Evolutionary conservation across 2,888 invertebrate genomes (phyloP), one percentile per base, ranked within the genome.

Genomic region (Congeria kusceri): DNA sequence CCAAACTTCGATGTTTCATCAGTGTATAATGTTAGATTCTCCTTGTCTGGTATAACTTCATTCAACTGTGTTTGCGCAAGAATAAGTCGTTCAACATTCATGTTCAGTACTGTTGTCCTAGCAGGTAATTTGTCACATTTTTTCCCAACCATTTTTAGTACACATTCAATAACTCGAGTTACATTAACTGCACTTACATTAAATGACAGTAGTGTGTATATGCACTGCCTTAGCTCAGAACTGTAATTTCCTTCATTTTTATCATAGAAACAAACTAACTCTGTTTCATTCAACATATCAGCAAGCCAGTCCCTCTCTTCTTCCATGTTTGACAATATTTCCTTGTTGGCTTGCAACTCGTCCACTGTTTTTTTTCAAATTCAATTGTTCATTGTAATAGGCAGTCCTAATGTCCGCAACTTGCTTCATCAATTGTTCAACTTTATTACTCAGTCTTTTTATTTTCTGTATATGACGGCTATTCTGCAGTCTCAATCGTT

Each of bases 1-100:
- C 73, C 73, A 66, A 66, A 73, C 25, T 73, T 72, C 5, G 65
- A 28, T 20, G 72, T 65, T 49, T 72, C 72, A 59, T 65, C 73
- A 20, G 65, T 73, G 20, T 66, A 66, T 11, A 73, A 23, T 20
- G 65, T 61, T 13, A 73, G 23, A 59, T 73, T 59, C 7, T 13
- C n/a, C 20, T 73, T 58, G 3, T 73, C 53, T 57, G 65, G 59
- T n/a, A 65, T 11, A 3, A 20, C 27, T 47, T 73, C 73, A 59
- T 18, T 58, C 18, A 73, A n/a, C 27, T 73, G 73, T 25, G 39
- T 73, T 32, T 73, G 73, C 2, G 58, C 58, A 18, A 66, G 32
- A 44, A 65, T 47, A 57, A 73, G 59, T n/a, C 73, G 23, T 32
- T 73, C 65, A 20, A 65, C 53, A 49, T 73, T 66, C 65, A 65